Evolutionary conservation across 2,888 invertebrate genomes (phyloP).

Genomic region (Tipula lateralis): DNA sequence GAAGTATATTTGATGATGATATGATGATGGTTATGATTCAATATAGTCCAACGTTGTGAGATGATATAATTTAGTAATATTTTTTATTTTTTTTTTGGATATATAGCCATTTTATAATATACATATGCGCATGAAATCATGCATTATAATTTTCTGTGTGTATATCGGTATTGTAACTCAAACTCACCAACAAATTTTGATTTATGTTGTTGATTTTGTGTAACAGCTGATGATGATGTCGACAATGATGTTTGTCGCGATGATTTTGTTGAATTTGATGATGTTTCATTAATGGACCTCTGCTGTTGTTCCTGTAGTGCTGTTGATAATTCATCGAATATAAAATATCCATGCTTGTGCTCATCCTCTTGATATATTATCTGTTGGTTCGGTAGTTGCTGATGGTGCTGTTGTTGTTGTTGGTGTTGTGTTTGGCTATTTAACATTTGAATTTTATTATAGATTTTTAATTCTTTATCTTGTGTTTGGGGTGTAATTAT

Average conservation of each 20-base stretch:
- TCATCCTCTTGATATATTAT: conserved; percentile 30
- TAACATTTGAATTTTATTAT: conserved; percentile 37
- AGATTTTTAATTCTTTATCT: conserved; percentile 25
- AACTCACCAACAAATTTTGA: conserved; percentile 50
- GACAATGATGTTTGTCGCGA: conserved; percentile 6
- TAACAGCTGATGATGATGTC: conserved; percentile 31
- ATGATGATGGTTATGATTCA: conserved; percentile 6
- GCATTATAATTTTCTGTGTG: conserved; percentile 29
- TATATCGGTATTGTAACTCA: neutral
- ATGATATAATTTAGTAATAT: conserved; percentile 12
- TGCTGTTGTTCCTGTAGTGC: conserved; percentile 36
- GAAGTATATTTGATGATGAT: neutral
- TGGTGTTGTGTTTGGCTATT: conserved; percentile 38
- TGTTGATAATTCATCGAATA: conserved; percentile 36
- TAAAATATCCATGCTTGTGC: conserved; percentile 34
- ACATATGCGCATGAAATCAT: conserved; percentile 20
- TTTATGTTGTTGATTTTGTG: conserved; percentile 31
- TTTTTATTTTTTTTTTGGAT: too few species aligned
- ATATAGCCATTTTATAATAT: neutral
- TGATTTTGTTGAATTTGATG: conserved; percentile 36
- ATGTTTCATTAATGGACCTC: conserved; percentile 34
- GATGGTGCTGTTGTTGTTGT: conserved; percentile 35
- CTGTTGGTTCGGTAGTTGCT: conserved; percentile 37
- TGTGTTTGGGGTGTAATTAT: neutral
- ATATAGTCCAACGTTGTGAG: conserved; percentile 19